Percentiles rank a stretch among this genome's conserved stretches.
Evolutionary conservation across 2,888 invertebrate species (phyloP).

Genomic region (Drosophila colorata): DNA sequence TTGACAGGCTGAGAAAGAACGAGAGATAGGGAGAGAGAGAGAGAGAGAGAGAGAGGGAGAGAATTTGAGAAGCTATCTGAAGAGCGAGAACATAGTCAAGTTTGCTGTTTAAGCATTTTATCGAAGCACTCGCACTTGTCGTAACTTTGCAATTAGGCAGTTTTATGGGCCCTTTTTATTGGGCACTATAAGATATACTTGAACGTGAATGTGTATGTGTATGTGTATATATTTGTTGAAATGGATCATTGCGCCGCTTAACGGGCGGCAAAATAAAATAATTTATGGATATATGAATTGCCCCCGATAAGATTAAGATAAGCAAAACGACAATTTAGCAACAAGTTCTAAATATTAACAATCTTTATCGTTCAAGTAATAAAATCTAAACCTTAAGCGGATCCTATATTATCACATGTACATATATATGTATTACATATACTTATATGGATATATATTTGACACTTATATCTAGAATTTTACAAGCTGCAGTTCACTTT

Average conservation of each 20-base stretch:
- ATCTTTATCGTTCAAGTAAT: constrained; percentile 17
- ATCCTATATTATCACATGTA: too few relatives aligned
- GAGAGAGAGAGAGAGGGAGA: not conserved
- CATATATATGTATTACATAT: too few relatives aligned
- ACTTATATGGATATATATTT: too few relatives aligned
- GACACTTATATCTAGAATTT: not conserved
- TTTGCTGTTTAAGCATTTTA: constrained; percentile 14
- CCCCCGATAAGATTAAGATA: constrained; percentile 51
- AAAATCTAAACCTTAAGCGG: too few relatives aligned
- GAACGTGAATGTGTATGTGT: not conserved
- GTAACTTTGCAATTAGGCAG: constrained; percentile 26
- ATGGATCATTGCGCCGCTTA: constrained; percentile 34
- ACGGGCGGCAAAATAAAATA: constrained; percentile 18
- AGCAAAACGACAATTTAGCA: constrained; percentile 4
- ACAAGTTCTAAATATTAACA: constrained; percentile 21
- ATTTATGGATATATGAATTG: constrained; percentile 46
- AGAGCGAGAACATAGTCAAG: not conserved
- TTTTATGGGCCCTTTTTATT: constrained; percentile 21
- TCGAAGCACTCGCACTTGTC: constrained; percentile 15
- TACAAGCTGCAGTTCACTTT: not conserved
- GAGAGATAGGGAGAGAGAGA: not conserved
- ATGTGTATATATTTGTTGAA: constrained; percentile 4
- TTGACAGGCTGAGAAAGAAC: not conserved
- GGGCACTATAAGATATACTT: constrained; percentile 23
- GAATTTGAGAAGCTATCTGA: constrained; percentile 1